phyloP scores from a whole-genome alignment of 53 echinoderm and acorn worm genomes.

The Arbacia lixula region DNA sequence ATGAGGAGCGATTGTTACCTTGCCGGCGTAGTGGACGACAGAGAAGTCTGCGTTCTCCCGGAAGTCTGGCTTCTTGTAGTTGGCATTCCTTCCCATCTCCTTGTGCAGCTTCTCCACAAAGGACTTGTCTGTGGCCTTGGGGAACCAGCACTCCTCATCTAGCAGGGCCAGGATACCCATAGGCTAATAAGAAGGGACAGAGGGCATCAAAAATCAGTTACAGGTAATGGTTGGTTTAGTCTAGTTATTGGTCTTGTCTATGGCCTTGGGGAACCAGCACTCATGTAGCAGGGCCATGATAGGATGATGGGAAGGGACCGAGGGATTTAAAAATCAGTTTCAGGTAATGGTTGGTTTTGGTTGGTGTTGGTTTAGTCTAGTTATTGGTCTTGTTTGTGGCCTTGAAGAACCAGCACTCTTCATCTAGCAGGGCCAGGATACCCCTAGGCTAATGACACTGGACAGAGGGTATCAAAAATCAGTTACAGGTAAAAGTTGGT shows the following conservation, averaged over 20 bases:
- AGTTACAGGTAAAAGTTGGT: neutral
- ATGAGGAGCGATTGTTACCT: conserved; percentile 61
- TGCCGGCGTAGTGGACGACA: conserved; percentile 91
- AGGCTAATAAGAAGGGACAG: conserved; percentile 49
- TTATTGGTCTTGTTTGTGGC: conserved; percentile 85
- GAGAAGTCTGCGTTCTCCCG: conserved; percentile 85
- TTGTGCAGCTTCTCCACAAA: conserved; percentile 91
- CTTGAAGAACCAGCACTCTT: conserved; percentile 99
- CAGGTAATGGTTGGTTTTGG: neutral
- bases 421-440: conserved; percentile 92
- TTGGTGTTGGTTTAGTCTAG: neutral
- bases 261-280: conserved; percentile 74
- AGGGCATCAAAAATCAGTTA: neutral
- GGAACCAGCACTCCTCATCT: conserved; percentile 99
- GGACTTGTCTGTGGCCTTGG: conserved; percentile 97
- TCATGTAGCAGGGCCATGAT: conserved; percentile 94
- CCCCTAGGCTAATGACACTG: conserved; percentile 73
- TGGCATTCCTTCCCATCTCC: conserved; percentile 58
- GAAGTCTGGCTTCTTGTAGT: conserved; percentile 88
- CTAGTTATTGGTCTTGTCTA: neutral
- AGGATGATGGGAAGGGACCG: conserved; percentile 45
- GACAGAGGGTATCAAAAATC: neutral
- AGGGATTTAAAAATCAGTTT: neutral
- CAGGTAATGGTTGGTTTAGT: neutral
- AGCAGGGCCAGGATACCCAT: conserved; percentile 93